Conservation (phyloP, 2,888 invertebrate species). For the Deilephila porcellus region DNA sequence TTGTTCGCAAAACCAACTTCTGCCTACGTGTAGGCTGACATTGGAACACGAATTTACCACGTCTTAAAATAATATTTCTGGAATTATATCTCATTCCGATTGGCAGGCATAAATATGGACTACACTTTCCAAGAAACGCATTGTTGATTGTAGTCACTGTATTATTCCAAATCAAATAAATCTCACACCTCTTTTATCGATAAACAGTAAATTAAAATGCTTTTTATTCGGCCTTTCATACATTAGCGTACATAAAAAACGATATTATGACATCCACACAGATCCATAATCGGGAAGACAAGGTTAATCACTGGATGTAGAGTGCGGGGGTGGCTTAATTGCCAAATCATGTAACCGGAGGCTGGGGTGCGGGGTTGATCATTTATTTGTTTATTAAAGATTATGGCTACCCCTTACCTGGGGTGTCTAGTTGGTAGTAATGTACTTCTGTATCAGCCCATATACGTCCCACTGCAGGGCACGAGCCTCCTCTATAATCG, state of each 20-base stretch:
- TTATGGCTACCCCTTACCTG: constrained; percentile 29
- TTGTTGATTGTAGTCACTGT: too few species aligned
- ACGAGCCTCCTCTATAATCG: too few species aligned
- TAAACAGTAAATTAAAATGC: not conserved
- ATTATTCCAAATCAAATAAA: too few species aligned
- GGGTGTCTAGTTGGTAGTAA: not conserved
- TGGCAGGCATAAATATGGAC: too few species aligned
- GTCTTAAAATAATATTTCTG: too few species aligned
- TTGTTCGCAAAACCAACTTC: too few species aligned
- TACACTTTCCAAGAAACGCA: too few species aligned
- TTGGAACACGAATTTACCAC: too few species aligned
- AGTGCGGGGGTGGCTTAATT: constrained; percentile 55
- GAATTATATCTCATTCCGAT: too few species aligned
- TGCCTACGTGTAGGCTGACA: too few species aligned
- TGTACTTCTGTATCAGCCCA: not conserved
- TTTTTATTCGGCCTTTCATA: not conserved
- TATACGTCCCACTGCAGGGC: too few species aligned
- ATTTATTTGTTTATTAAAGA: constrained; percentile 49
- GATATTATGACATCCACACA: not conserved
- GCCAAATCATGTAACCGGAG: constrained; percentile 64
- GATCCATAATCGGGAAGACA: constrained; percentile 17
- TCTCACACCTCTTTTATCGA: too few species aligned
- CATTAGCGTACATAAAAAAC: not conserved
- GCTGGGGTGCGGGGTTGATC: constrained; percentile 37
- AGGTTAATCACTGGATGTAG: constrained; percentile 32